Percentiles rank a stretch among this genome's conserved stretches.
Evolutionary conservation across 2,113 vertebrate species (phyloP).

Genomic region (Erpornis zantholeuca): DNA sequence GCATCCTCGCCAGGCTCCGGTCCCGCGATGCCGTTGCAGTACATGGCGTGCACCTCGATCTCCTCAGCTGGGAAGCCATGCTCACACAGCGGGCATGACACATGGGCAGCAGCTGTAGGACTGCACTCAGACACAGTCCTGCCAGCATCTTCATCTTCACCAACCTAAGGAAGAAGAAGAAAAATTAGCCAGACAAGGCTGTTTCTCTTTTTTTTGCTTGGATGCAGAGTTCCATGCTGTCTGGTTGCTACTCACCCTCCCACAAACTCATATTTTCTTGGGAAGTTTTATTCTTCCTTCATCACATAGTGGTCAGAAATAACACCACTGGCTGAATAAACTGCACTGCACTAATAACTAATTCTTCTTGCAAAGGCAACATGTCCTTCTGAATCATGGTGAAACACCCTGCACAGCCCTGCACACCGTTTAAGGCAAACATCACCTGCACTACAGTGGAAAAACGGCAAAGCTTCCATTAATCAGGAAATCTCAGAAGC

Average conservation of each 20-base stretch:
- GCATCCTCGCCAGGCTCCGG: slow-evolving; percentile 19
- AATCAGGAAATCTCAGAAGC: slow-evolving; percentile 48
- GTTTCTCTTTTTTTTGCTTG: background rate
- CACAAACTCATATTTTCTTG: background rate
- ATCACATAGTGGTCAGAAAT: slow-evolving; percentile 10
- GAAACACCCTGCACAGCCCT: slow-evolving; percentile 38
- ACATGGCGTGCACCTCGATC: slow-evolving; percentile 90
- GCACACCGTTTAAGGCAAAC: slow-evolving; percentile 50
- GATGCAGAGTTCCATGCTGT: background rate
- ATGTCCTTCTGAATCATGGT: slow-evolving; percentile 49
- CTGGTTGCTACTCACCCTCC: background rate
- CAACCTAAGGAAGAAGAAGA: slow-evolving; percentile 52
- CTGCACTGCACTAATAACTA: slow-evolving; percentile 32
- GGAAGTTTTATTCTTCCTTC: slow-evolving; percentile 44
- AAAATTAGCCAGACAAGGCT: background rate
- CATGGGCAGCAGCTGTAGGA: background rate
- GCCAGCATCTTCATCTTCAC: slow-evolving; percentile 34
- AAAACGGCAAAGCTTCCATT: slow-evolving; percentile 42
- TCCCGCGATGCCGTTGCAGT: slow-evolving; percentile 76
- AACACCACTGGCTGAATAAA: slow-evolving; percentile 7
- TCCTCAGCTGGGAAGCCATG: slow-evolving; percentile 68
- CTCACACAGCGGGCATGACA: slow-evolving; percentile 87
- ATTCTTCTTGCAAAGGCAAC: slow-evolving; percentile 65
- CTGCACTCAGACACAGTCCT: background rate
- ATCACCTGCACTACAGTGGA: background rate